Evolutionary conservation across 2,888 invertebrate genomes (phyloP), one percentile per base, ranked within the genome.

Genomic region (Pterostichus niger): DNA sequence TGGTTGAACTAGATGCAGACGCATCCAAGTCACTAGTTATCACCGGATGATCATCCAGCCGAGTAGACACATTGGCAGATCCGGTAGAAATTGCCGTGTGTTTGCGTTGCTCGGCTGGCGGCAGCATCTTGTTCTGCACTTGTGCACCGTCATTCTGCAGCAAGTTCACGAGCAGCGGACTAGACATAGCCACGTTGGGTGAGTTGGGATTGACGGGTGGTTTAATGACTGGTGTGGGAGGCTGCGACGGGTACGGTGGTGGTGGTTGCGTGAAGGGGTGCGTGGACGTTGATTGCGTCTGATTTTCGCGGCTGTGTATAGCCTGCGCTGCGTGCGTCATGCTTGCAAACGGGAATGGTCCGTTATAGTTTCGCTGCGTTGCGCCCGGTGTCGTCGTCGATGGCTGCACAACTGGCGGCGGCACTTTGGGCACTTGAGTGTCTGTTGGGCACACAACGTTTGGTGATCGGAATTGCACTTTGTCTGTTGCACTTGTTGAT

Each of bases 361-460:
- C 91, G 86, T 91, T 89, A 90, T 93, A 90, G 85, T 86, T 40
- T 85, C 78, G 73, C 17, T 83, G 83, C 11, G 82, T 17, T 33
- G 85, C 9, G 31, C 82, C 73, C 77, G 85, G 85, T 59, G 85
- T 85, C 52, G 83, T 78, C 73, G 84, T 83, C 83, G 85, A 86
- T 24, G 86, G 85, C 59, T 85, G 86, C 75, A 85, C 84, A 83
- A 85, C 87, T 83, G 85, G 87, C 81, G 86, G 86, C 85, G 88
- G 87, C 85, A 88, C 88, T 88, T 89, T 88, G 84, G 92, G 88
- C 84, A 90, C 90, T 85, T 90, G 89, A 83, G 89, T 90, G 86
- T 96, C 96, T 91, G 94, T 93, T 3, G 97, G 96, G 85, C 96
- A 96, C 85, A 97, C 96, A 85, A 97, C 97, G 91, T 97, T 97